Evolutionary conservation across 2,797 vertebrate genomes (phyloP).

Genomic region (Oreochromis mossambicus): DNA sequence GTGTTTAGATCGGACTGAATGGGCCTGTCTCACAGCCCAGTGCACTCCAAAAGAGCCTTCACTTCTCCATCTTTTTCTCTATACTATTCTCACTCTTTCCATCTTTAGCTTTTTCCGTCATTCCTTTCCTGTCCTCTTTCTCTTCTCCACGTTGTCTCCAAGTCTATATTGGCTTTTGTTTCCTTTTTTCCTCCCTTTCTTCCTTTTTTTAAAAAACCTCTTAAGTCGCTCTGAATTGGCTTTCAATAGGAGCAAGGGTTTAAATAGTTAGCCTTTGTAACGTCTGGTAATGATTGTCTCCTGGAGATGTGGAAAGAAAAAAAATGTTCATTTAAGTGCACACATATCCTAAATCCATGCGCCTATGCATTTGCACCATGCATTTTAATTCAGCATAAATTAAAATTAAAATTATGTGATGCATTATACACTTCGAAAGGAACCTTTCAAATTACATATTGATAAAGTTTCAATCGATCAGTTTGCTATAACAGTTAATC

Average conservation of each 20-base stretch:
- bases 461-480: neutral
- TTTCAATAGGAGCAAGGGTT: slow-evolving; percentile 70
- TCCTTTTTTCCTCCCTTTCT: slow-evolving; percentile 21
- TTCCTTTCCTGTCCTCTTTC: slow-evolving; percentile 47
- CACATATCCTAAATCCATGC: neutral
- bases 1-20: slow-evolving; percentile 75
- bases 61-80: slow-evolving; percentile 59
- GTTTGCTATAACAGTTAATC: neutral
- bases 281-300: slow-evolving; percentile 69
- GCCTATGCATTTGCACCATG: neutral
- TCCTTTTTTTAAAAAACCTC: slow-evolving; percentile 48
- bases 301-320: slow-evolving; percentile 42
- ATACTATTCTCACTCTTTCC: slow-evolving; percentile 51
- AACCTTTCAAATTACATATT: neutral
- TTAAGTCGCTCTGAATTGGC: slow-evolving; percentile 39
- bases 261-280: slow-evolving; percentile 70
- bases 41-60: slow-evolving; percentile 76
- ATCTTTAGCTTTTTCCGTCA: slow-evolving; percentile 40
- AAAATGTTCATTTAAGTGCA: neutral
- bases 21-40: slow-evolving; percentile 78
- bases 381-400: neutral
- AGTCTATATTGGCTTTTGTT: slow-evolving; percentile 56
- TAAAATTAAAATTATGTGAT: neutral
- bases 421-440: neutral
- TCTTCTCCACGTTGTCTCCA: slow-evolving; percentile 50